Conservation (phyloP, 1,140 invertebrate species). For the Lerema accius region DNA sequence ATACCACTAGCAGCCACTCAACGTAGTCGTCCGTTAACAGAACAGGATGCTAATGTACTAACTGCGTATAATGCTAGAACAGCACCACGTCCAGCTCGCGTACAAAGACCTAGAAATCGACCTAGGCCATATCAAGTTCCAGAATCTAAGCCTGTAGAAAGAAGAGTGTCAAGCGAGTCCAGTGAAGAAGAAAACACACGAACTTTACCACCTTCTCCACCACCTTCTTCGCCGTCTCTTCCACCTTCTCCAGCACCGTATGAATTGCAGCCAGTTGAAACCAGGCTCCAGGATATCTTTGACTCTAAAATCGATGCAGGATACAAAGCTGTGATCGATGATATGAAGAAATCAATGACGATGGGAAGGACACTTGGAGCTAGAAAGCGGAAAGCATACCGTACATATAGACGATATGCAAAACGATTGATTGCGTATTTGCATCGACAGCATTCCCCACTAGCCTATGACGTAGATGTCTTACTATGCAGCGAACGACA, state of each 20-base stretch:
- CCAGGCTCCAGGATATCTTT: conserved; percentile 69
- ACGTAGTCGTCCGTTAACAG: conserved; percentile 73
- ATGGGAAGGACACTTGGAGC: conserved; percentile 77
- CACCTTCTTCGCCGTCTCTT: conserved; percentile 70
- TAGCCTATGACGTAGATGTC: conserved; percentile 80
- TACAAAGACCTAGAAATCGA: conserved; percentile 63
- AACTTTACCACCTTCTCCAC: conserved; percentile 67
- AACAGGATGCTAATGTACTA: conserved; percentile 81
- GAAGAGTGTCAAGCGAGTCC: conserved; percentile 67
- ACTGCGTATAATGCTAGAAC: conserved; percentile 81
- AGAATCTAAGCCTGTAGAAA: conserved; percentile 51
- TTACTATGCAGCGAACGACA: conserved; percentile 77
- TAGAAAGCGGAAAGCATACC: conserved; percentile 77
- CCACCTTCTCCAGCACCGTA: conserved; percentile 71
- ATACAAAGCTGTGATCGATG: conserved; percentile 81
- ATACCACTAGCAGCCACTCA: conserved; percentile 79
- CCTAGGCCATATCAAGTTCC: conserved; percentile 62
- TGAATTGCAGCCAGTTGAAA: conserved; percentile 70
- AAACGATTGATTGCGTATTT: conserved; percentile 78
- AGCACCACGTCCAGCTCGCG: conserved; percentile 65
- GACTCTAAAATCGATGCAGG: conserved; percentile 73
- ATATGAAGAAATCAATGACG: conserved; percentile 82
- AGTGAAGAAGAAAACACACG: conserved; percentile 72
- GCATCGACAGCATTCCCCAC: conserved; percentile 78
- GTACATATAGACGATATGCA: conserved; percentile 78